phyloP scores from a whole-genome alignment of 2,888 invertebrate species.

The Tribolium freemani region DNA sequence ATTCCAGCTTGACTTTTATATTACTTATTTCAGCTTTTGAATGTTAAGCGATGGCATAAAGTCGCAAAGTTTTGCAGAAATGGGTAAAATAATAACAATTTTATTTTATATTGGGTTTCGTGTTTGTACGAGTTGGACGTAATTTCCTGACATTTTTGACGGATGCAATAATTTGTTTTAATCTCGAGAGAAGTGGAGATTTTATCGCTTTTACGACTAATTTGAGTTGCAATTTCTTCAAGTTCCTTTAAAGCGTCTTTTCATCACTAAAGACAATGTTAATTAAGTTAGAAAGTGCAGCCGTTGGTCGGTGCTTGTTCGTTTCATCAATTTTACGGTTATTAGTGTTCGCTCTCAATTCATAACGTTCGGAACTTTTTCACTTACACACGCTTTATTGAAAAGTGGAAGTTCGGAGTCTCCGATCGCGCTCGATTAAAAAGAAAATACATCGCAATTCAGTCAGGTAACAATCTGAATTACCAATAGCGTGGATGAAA shows the following conservation, averaged over 20 bases:
- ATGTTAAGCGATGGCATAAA: neutral
- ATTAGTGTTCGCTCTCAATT: slow-evolving; percentile 32
- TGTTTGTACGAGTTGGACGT: neutral
- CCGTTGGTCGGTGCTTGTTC: slow-evolving; percentile 14
- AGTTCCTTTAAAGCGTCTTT: slow-evolving; percentile 20
- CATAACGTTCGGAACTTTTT: slow-evolving; percentile 32
- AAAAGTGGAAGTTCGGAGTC: slow-evolving; percentile 28
- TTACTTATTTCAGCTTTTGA: neutral
- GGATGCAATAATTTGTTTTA: slow-evolving; percentile 22
- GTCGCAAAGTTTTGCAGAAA: neutral
- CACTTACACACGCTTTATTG: slow-evolving; percentile 34
- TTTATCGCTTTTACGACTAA: slow-evolving; percentile 32
- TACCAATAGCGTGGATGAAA: slow-evolving; percentile 29
- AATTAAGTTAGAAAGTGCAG: slow-evolving; percentile 35
- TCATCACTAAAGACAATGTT: slow-evolving; percentile 21
- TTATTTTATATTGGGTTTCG: neutral
- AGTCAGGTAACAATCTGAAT: slow-evolving; percentile 25
- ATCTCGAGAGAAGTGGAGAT: slow-evolving; percentile 27
- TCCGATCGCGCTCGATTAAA: slow-evolving; percentile 34
- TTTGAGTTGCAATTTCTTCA: slow-evolving; percentile 22
- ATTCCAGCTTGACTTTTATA: neutral
- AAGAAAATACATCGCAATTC: slow-evolving; percentile 33
- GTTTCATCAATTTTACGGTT: slow-evolving; percentile 36
- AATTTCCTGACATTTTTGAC: slow-evolving; percentile 27
- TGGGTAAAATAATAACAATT: neutral